Conservation (phyloP, 2,113 vertebrate genomes). For the Chinchilla lanigera region DNA sequence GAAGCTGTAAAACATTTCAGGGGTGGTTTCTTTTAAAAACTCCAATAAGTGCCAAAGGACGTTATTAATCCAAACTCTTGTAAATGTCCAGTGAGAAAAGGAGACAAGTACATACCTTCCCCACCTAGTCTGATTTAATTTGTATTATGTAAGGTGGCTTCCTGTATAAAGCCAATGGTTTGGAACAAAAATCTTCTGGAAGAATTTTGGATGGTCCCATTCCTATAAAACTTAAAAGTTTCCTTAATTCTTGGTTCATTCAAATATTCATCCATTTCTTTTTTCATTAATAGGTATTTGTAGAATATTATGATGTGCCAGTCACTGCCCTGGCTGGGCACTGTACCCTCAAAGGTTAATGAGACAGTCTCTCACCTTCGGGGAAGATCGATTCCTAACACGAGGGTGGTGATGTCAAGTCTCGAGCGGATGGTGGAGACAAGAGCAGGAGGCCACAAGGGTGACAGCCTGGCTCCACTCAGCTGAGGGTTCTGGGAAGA, state of each 20-base stretch:
- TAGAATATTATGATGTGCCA: neutral
- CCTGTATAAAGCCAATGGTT: neutral
- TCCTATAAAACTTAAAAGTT: neutral
- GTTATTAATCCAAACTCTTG: constrained; percentile 12
- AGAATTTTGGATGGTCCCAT: neutral
- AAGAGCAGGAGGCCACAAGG: neutral
- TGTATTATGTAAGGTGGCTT: neutral
- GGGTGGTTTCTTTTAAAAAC: neutral
- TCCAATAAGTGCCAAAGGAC: neutral
- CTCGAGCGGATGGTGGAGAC: neutral
- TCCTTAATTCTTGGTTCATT: neutral
- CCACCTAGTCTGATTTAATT: neutral
- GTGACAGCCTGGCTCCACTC: neutral
- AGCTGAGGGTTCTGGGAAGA: neutral
- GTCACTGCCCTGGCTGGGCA: neutral
- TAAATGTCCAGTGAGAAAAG: neutral
- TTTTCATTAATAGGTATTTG: neutral
- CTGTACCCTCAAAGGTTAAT: neutral
- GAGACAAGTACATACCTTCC: neutral
- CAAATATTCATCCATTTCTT: neutral
- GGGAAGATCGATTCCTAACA: neutral
- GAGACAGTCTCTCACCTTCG: neutral
- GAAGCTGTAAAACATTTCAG: neutral
- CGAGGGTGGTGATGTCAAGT: neutral
- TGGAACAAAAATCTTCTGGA: neutral